Base-by-base conservation (phyloP, 1,140 invertebrate species). In the Physella acuta region DNA sequence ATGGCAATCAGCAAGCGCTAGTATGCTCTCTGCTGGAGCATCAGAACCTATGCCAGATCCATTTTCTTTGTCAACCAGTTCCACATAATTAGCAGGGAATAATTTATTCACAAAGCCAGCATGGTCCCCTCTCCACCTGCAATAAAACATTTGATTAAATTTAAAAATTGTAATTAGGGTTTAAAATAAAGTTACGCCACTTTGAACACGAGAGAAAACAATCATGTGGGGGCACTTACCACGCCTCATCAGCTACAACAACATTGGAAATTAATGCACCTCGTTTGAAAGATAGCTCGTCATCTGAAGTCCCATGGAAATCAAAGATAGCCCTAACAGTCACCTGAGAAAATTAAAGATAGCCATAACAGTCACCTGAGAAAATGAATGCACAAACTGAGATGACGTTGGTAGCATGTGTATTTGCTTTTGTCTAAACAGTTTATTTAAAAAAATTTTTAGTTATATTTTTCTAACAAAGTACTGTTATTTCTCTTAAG, bases 201-300 rank as follows among this genome's bases (percentile, higher is more conserved):
- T n/a, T n/a, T n/a, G n/a, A n/a, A n/a, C n/a, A n/a, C n/a, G n/a
- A n/a, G n/a, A n/a, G n/a, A n/a, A n/a, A n/a, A n/a, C n/a, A n/a
- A n/a, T n/a, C n/a, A n/a, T n/a, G n/a, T n/a, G n/a, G n/a, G n/a
- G n/a, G 28, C 5, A 1, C 76, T 73, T 66, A 81, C 95, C 95
- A 97, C 62, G 90, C 90, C 8, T 90, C 89, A 56, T 89, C 89
- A 58, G 91, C 88, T 79, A 93, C 92, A 73, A 90, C 90, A 24
- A 98, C 94, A 87, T 97, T 97, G 0, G 92, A 94, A 70, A 98
- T 97, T 56, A 97, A 94, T 0, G 94, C 92, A 80, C 95, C 92
- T 81, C 95, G 94, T 69, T 91, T 91, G 81, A 98, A 95, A 2
- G 93, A 94, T 55, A 98, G 84, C 85, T 98, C 94, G 83, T 97